phyloP scores from a whole-genome alignment of 2,888 invertebrate genomes.

The Prosopocoilus inquinatus region DNA sequence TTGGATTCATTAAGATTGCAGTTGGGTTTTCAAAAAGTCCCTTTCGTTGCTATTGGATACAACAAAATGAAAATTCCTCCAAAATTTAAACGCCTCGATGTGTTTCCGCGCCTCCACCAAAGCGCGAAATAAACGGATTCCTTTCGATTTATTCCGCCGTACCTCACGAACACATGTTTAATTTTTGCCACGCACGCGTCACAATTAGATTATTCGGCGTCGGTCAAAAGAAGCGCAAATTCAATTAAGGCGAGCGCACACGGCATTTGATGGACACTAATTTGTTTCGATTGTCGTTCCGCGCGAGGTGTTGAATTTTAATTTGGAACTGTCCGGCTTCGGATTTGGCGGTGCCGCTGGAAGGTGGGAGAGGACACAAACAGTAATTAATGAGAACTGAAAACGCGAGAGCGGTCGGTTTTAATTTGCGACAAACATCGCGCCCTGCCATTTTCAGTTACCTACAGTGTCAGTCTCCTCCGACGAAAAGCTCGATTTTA shows the following conservation, averaged over 20 bases:
- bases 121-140: background rate
- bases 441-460: no score
- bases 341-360: no score
- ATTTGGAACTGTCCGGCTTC: slow-evolving; percentile 3
- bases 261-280: slow-evolving; percentile 11
- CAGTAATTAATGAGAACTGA: no score
- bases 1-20: no score
- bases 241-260: slow-evolving; percentile 18
- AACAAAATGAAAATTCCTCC: no score
- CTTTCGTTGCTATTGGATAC: no score
- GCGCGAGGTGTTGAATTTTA: slow-evolving; percentile 18
- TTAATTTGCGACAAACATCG: no score
- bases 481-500: no score
- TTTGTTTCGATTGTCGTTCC: slow-evolving; percentile 20
- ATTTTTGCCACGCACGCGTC: background rate
- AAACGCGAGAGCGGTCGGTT: no score
- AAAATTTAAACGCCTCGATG: background rate
- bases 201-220: background rate
- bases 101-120: background rate
- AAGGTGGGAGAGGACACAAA: no score
- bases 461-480: no score
- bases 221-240: slow-evolving; percentile 19
- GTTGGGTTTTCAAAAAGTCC: no score
- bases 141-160: background rate
- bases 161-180: background rate